Conservation (phyloP, 2,113 vertebrate genomes). For the Ctenomys sociabilis region DNA sequence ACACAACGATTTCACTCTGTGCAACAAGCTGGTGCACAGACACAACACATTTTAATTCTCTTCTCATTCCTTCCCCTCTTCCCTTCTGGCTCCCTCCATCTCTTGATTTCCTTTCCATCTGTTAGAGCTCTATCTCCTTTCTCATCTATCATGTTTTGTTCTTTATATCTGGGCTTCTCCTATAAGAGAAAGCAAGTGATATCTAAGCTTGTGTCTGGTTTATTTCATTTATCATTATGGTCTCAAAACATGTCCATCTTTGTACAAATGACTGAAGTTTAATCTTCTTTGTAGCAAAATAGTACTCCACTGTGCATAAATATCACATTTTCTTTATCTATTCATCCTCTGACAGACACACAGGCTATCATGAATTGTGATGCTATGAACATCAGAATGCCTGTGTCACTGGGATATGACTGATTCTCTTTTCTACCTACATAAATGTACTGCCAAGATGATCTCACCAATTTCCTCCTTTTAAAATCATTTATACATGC, state of each 20-base stretch:
- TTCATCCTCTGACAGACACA: background rate
- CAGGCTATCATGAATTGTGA: background rate
- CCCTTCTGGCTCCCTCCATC: background rate
- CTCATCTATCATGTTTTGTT: background rate
- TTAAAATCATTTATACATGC: background rate
- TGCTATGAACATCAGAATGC: background rate
- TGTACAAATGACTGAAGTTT: background rate
- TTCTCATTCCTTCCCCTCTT: background rate
- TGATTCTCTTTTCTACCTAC: background rate
- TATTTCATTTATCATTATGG: background rate
- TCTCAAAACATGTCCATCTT: background rate
- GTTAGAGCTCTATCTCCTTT: background rate
- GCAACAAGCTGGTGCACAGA: background rate
- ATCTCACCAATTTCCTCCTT: conserved; percentile 9
- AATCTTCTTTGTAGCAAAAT: background rate
- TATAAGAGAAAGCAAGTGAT: background rate
- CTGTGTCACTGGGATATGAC: background rate
- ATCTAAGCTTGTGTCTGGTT: background rate
- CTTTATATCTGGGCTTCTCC: background rate
- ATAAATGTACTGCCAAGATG: background rate
- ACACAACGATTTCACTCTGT: background rate
- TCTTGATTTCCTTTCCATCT: background rate
- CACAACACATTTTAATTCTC: background rate
- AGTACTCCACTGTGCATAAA: background rate
- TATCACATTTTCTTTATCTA: background rate